Conservation (phyloP, 2,888 invertebrate species). For the Platynereis dumerilii region DNA sequence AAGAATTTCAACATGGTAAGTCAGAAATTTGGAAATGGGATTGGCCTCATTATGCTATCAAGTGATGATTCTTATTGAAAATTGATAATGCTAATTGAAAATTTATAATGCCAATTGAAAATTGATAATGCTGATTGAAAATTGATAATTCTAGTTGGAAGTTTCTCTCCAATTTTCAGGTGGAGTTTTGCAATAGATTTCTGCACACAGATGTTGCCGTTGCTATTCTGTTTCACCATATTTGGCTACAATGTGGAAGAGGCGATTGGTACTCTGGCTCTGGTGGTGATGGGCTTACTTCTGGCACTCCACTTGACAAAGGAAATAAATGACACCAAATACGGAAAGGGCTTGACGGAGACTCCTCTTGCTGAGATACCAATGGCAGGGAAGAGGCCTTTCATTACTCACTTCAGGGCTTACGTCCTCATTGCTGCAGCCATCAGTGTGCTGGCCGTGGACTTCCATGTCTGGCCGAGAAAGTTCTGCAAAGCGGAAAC, state of each 20-base stretch:
- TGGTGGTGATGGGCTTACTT: background rate
- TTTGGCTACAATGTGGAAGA: slow-evolving; percentile 7
- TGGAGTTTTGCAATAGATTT: slow-evolving; percentile 42
- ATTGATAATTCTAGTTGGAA: no score
- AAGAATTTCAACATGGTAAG: background rate
- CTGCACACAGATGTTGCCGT: slow-evolving; percentile 43
- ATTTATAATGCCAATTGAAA: no score
- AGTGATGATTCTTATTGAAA: background rate
- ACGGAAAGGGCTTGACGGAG: no score
- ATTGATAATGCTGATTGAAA: no score
- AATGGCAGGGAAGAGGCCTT: slow-evolving; percentile 39
- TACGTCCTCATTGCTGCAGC: slow-evolving; percentile 52
- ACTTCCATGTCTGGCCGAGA: slow-evolving; percentile 86
- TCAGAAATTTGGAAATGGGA: background rate
- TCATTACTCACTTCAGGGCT: slow-evolving; percentile 52
- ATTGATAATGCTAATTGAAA: no score
- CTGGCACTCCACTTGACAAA: background rate
- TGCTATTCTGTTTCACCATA: slow-evolving; percentile 37
- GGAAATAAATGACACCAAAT: no score
- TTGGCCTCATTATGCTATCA: background rate
- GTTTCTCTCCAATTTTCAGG: no score
- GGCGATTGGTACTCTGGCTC: background rate
- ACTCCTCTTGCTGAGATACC: no score
- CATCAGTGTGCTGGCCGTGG: slow-evolving; percentile 89
- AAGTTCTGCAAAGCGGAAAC: slow-evolving; percentile 85